Evolutionary conservation across 2,113 vertebrate species (phyloP), one percentile per base, ranked within the genome.

Genomic region (Sula dactylatra): DNA sequence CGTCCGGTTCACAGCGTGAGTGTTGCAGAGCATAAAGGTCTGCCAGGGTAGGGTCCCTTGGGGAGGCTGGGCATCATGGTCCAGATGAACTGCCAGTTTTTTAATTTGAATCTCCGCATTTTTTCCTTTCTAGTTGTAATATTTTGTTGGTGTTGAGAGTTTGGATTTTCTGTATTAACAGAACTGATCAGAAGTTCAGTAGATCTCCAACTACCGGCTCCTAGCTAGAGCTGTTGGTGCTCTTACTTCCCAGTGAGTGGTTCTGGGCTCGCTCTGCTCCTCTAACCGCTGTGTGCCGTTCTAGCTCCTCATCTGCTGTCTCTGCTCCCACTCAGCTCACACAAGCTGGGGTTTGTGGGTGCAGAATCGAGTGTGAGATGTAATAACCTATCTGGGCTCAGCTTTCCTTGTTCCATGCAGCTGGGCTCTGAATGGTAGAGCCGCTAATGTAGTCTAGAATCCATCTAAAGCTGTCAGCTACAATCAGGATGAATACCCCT

Each of bases 191-290:
- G 73, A 91, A 32, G 22, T 74, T 82, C 59, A 83, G 69, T 55
- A 95, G 82, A 80, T 86, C n/a, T 96, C 82, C 66, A 95, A 0
- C 44, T 61, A 50, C 36, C 0, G 40, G 55, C 71, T 95, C 67
- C 61, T 94, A 91, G 71, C 62, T 92, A 58, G 91, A 95, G 88
- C 94, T 97, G 77, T 82, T 79, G 67, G 50, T 86, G 76, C 49
- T 90, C 34, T 90, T 86, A 40, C 54, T 15, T 83, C 22, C 32
- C 86, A 78, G 71, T 74, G 74, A 89, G 72, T 90, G 64, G 34
- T 91, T 93, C 58, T 32, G 24, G 62, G 80, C 17, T 94, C 2
- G 3, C 50, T 92, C 78, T 79, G 62, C 73, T 90, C 67, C 49
- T 76, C 54, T 77, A 82, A 1, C 65, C 5, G 16, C 62, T 27